Conservation (phyloP, 1,140 invertebrate species). For the Drosophila aff. region DNA sequence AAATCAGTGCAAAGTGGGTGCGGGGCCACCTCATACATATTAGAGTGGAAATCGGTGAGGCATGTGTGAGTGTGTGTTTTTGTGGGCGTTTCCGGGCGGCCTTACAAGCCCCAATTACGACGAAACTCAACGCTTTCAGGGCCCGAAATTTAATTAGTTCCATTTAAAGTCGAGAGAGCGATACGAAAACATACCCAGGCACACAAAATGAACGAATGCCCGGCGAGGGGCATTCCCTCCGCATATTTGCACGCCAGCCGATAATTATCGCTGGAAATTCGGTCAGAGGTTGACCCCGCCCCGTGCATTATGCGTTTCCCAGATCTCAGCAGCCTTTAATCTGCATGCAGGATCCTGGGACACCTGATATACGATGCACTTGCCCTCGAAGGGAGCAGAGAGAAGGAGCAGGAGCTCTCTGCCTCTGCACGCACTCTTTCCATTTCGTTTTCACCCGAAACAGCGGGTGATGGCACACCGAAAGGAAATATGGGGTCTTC, state of each 20-base stretch:
- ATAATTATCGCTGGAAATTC: conserved; percentile 80
- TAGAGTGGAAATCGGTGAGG: conserved; percentile 34
- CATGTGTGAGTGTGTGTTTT: conserved; percentile 17
- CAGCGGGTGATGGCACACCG: conserved; percentile 34
- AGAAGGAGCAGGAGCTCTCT: conserved; percentile 10
- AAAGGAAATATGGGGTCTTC: neutral
- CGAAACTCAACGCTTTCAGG: conserved; percentile 70
- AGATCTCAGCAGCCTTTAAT: conserved; percentile 33
- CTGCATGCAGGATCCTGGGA: conserved; percentile 69
- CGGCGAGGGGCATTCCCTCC: conserved; percentile 49
- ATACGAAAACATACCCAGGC: conserved; percentile 19
- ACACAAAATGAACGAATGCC: conserved; percentile 24
- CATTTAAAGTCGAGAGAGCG: conserved; percentile 61
- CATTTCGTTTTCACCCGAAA: conserved; percentile 71
- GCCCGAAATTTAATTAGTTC: conserved; percentile 78
- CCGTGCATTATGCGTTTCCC: conserved; percentile 3
- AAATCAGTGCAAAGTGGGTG: conserved; percentile 68
- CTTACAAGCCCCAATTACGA: conserved; percentile 60
- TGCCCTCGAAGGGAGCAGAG: neutral
- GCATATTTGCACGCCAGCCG: conserved; percentile 79
- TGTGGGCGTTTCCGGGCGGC: conserved; percentile 45
- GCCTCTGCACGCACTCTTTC: conserved; percentile 42
- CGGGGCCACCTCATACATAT: conserved; percentile 24
- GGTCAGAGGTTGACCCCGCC: conserved; percentile 75
- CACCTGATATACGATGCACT: conserved; percentile 70